These are phyloP conservation scores for Brachionus calyciflorus DNA, from an alignment of 1,140 invertebrate species.

Conservation along the genomic window DNA sequence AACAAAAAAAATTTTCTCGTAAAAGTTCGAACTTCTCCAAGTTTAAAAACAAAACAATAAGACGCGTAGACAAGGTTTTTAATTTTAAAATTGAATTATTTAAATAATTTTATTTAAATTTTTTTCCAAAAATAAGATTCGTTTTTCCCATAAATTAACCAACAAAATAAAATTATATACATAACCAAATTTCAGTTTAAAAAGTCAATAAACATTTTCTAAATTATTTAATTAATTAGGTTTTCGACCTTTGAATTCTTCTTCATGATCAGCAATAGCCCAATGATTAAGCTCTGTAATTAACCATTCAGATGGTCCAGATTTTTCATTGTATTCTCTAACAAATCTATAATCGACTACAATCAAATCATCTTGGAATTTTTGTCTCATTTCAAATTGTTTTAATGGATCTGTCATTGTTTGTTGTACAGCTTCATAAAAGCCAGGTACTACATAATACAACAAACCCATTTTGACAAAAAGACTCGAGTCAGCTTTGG, in stretches of 20 bases:
- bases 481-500: conserved; percentile 13
- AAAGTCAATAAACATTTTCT: too few relatives aligned
- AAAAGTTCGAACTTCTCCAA: too few relatives aligned
- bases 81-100: too few relatives aligned
- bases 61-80: too few relatives aligned
- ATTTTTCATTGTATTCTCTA: conserved; percentile 12
- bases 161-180: too few relatives aligned
- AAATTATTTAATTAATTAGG: conserved; percentile 2
- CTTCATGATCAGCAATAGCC: conserved; percentile 33
- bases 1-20: too few relatives aligned
- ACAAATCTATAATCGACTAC: conserved; percentile 46
- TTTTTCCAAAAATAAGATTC: too few relatives aligned
- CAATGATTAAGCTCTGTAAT: conserved; percentile 42
- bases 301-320: not conserved
- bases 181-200: too few relatives aligned
- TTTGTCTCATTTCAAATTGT: conserved; percentile 24
- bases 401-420: not conserved
- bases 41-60: too few relatives aligned
- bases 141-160: too few relatives aligned
- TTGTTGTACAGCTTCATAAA: conserved; percentile 23
- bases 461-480: conserved; percentile 38
- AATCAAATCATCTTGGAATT: conserved; percentile 35
- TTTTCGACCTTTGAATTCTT: conserved; percentile 27
- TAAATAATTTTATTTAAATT: too few relatives aligned
- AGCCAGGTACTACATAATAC: conserved; percentile 35